Base-by-base conservation (phyloP, 1,140 invertebrate species). In the Bactericera cockerelli region DNA sequence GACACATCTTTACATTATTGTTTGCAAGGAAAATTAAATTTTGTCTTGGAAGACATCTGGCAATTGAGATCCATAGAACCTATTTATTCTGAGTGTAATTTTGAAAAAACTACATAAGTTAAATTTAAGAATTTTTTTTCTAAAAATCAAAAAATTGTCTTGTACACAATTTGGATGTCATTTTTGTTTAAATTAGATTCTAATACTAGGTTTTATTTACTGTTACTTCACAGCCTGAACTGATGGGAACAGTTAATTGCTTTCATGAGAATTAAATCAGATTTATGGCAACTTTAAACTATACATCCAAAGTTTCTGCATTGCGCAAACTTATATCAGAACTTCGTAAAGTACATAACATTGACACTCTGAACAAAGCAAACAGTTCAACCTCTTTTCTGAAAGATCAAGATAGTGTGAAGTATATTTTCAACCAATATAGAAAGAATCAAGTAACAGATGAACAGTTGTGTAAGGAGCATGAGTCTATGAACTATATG, bases 381-480 rank as follows among this genome's bases (percentile, higher is more conserved):
- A 70, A 72, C 26, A 69, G 72, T 26, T 71, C 74, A 1, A 64
- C 72, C 26, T 71, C 73, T 26, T 77, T 72, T 57, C 62, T 79
- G 1, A 73, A 74, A 26, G 75, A 84, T 16, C 79, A 81, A 63
- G 70, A 76, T 56, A 71, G 78, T 65, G 75, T 76, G 28, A 71
- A 73, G 49, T 89, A 86, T 65, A 76, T 91, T 53, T 69, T 89
- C 33, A 72, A 75, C 19, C 83, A 90, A 65, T 85, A 81, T 62
- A 74, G 79, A 25, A 81, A 80, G 63, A 80, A 86, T 66, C 76
- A 82, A 66, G 82, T 82, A 16, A 91, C 87, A 1, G 84, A 87
- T 39, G 76, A 88, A 67, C 81, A 87, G 63, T 67, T 83, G 0
- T 93, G 89, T 66, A 89, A 87, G 68, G 86, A 83, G 0, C 77